Base-by-base conservation (phyloP, 2,888 invertebrate species). In the Ichneumoninae sp. region DNA sequence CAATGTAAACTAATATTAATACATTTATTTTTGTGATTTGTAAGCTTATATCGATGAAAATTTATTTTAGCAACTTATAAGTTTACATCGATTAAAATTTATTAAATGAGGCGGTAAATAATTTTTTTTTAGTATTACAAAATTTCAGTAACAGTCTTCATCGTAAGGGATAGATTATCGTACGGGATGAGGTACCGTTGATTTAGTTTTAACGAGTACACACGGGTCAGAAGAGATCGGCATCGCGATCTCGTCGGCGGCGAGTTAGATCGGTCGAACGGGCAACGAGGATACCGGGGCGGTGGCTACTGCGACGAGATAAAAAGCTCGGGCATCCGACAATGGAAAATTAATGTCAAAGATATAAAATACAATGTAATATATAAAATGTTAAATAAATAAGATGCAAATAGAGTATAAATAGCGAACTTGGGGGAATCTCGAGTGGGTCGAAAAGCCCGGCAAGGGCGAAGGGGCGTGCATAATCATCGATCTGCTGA, bases 401-500 rank as follows among this genome's bases (percentile, higher is more conserved):
- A 30, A 30, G 5, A 30, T 30, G 30, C 5, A 30, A 30, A 30
- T 5, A 30, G 30, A 3, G 30, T 44, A 26, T 44, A 52, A 13
- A 10, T 10, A 10, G 22, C 13, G 3, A 57, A 22, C 54, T 57
- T 19, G 54, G 22, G 6, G 7, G 10, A 54, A 10, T 19, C 19
- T 8, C 22, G 54, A 54, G 44, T 47, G 73, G 40, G 57, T 44
- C 36, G 70, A 19, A 60, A 54, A 66, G 40, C 40, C 47, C 40
- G 47, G 78, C 44, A 78, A 73, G 78, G 69, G 65, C 44, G 52
- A 73, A 68, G 33, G 54, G 13, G 52, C 19, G 70, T 47, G 19
- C 10, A 54, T 54, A 60, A 83, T 70, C 13, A 83, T 79, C 70
- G 83, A 78, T 75, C 47, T 83, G 70, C 69, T 54, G 16, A 75